phyloP scores from a whole-genome alignment of 2,888 invertebrate genomes.

The Meloe dianella region DNA sequence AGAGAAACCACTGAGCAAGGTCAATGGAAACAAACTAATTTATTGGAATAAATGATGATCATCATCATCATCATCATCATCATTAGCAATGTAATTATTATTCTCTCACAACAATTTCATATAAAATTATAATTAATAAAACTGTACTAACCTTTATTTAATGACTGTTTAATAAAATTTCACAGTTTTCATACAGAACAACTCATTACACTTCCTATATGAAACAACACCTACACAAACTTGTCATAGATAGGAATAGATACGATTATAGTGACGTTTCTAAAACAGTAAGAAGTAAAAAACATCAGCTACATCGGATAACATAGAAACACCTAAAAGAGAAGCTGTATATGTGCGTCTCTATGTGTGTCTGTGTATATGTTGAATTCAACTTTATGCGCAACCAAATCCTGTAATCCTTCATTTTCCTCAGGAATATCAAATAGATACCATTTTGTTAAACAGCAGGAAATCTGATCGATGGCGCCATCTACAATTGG shows the following conservation, averaged over 20 bases:
- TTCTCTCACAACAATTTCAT: conserved; percentile 19
- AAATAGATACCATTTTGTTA: not conserved
- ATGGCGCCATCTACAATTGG: not conserved
- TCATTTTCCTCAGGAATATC: not conserved
- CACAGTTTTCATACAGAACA: conserved; percentile 31
- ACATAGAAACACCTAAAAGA: not conserved
- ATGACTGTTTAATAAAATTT: conserved; percentile 19
- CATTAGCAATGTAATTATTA: not conserved
- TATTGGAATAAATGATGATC: not conserved
- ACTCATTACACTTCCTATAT: conserved; percentile 29
- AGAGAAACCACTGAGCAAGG: conserved; percentile 26
- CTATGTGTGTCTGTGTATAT: too few relatives aligned
- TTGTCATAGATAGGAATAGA: conserved; percentile 31
- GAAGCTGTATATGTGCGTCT: not conserved
- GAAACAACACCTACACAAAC: conserved; percentile 41
- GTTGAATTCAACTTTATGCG: not conserved
- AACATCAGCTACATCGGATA: not conserved
- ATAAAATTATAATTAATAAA: not conserved
- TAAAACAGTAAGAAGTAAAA: not conserved
- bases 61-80: not conserved
- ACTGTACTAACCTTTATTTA: conserved; percentile 9
- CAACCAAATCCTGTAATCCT: not conserved
- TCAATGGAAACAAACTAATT: conserved; percentile 21
- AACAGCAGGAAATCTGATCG: not conserved
- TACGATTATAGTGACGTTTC: conserved; percentile 29